Conservation (phyloP, 2,113 vertebrate genomes). For the Pedionomus torquatus region DNA sequence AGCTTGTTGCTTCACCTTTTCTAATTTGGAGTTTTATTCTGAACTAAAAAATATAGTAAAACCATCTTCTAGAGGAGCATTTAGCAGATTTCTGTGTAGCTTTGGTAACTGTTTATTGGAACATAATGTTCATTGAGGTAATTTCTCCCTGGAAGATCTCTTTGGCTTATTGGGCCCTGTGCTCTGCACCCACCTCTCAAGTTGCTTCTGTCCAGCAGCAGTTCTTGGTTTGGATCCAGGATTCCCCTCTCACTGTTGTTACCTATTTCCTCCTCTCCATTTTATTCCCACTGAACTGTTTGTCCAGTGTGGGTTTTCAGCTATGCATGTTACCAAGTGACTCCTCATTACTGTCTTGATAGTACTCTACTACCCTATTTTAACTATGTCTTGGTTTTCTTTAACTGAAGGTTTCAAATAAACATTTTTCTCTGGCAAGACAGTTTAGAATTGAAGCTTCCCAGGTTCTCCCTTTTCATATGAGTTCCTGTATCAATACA, state of each 20-base stretch:
- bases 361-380: not conserved
- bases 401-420: not conserved
- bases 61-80: not conserved
- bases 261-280: not conserved
- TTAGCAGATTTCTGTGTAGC: not conserved
- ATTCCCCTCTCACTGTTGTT: not conserved
- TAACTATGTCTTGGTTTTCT: not conserved
- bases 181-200: not conserved
- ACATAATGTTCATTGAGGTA: not conserved
- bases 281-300: not conserved
- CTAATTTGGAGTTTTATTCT: not conserved
- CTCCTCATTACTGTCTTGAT: not conserved
- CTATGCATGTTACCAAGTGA: rapidly evolving
- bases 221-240: not conserved
- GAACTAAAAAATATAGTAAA: not conserved
- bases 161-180: not conserved
- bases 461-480: not conserved
- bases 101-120: not conserved
- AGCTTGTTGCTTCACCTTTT: not conserved
- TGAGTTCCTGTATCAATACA: not conserved
- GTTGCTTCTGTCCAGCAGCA: not conserved
- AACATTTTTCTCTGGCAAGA: not conserved
- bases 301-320: not conserved
- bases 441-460: not conserved
- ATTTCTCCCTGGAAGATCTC: not conserved